Percentiles rank a stretch among this genome's conserved stretches.
phyloP scores from a whole-genome alignment of 1,140 invertebrate genomes.

The Tetramorium alpestre region DNA sequence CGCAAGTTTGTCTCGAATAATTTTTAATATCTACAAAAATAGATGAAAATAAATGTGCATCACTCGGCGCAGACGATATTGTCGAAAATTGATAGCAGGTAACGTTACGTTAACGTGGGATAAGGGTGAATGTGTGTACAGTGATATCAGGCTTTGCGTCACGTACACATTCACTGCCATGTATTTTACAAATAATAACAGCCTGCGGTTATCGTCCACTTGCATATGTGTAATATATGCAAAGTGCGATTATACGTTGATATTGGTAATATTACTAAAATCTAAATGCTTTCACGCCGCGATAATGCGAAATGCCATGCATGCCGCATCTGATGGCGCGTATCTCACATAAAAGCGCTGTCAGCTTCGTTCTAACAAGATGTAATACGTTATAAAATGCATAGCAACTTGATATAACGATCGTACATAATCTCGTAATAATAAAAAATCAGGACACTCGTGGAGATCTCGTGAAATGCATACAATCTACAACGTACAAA shows the following conservation, averaged over 20 bases:
- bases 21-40: background rate
- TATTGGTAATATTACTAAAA: constrained; percentile 50
- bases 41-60: background rate
- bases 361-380: background rate
- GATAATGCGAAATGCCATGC: constrained; percentile 28
- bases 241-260: constrained; percentile 45
- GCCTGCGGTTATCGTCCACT: constrained; percentile 61
- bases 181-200: constrained; percentile 64
- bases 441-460: background rate
- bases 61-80: constrained; percentile 12
- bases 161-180: constrained; percentile 18
- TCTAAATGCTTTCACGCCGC: background rate
- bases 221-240: constrained; percentile 57
- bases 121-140: constrained; percentile 23
- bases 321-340: background rate
- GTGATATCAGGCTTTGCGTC: constrained; percentile 5
- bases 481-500: background rate
- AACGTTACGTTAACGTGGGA: background rate
- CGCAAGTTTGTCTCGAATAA: background rate
- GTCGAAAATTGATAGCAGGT: constrained; percentile 19
- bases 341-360: constrained; percentile 5
- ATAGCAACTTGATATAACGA: background rate
- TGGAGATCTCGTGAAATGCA: background rate
- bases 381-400: background rate
- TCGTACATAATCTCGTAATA: background rate